Percentiles rank a stretch among this genome's conserved stretches.
phyloP scores from a whole-genome alignment of 2,888 invertebrate species.

The Ophion obscuratus region DNA sequence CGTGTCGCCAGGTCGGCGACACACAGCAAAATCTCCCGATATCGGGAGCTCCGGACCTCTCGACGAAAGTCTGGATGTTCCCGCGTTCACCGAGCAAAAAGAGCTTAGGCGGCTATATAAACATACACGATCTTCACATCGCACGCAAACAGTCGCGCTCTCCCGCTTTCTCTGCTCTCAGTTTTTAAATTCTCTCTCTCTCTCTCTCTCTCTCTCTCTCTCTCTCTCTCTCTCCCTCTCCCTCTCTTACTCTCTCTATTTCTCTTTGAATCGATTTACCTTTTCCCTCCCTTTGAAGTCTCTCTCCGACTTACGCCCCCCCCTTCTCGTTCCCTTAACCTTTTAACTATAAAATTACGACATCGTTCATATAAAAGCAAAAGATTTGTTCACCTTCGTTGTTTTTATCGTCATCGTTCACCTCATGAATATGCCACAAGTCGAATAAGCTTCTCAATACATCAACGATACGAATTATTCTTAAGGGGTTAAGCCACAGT shows the following conservation, averaged over 20 bases:
- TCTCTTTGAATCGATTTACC: too few species aligned
- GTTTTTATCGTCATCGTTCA: background rate
- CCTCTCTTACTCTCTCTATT: background rate
- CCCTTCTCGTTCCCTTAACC: background rate
- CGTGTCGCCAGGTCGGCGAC: conserved; percentile 54
- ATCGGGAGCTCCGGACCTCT: conserved; percentile 20
- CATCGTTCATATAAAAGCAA: background rate
- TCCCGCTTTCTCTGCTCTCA: background rate
- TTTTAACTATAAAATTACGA: background rate
- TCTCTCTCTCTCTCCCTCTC: background rate
- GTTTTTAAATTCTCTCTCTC: background rate
- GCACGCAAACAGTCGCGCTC: background rate
- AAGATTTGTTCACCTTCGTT: background rate
- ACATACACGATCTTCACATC: conserved; percentile 19
- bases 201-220: background rate
- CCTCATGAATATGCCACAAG: background rate
- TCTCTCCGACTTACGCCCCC: background rate
- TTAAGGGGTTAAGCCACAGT: too few species aligned
- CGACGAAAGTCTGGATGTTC: conserved; percentile 13
- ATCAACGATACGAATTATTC: background rate
- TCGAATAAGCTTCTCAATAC: background rate
- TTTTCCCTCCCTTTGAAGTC: background rate
- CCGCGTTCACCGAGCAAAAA: conserved; percentile 2
- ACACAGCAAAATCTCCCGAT: conserved; percentile 35
- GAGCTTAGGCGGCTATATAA: conserved; percentile 4